Evolutionary conservation across 2,888 invertebrate species (phyloP), one percentile per base, ranked within the genome.

Genomic region (Mechanitis mazaeus): DNA sequence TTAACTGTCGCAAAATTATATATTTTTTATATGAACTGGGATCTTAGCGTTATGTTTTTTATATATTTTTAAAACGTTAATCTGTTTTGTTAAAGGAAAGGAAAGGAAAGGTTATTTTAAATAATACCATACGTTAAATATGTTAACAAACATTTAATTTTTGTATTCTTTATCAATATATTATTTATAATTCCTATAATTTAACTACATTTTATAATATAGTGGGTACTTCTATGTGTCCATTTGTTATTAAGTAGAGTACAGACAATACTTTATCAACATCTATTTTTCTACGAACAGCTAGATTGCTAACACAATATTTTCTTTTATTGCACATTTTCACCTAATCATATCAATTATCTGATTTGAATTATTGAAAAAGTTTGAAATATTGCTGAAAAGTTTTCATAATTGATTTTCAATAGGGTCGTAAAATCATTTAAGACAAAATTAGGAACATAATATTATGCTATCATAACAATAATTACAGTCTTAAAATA

Each of bases 91-190:
- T 28, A 31, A 11, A 9, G 50, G 50, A 50, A 31, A 50, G 50
- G 50, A 50, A 9, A 20, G 20, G 20, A 20, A 20, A 20, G 20
- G 20, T 20, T 9, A 31, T 50, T 50, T 28, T 9, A 64, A 60
- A 59, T 58, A 65, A 68, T 73, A 76, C 73, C 71, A 74, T 76
- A 76, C 70, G 68, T 67, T 60, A 60, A 66, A 62, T 76, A 77
- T 84, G 82, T 89, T 88, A 89, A 90, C 89, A 89, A 89, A 89
- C 89, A 89, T 90, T 89, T 89, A 90, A 84, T 90, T 87, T 81
- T 86, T 81, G 84, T 81, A 81, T 83, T 85, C 75, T 85, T 87
- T 86, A 90, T 83, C 83, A 87, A 90, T 90, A 90, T 90, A 90
- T 89, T 90, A 90, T 87, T 85, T 89, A 79, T 85, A 84, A 83